Base-by-base conservation (phyloP, 2,888 invertebrate species). In the Rotaria macrura region DNA sequence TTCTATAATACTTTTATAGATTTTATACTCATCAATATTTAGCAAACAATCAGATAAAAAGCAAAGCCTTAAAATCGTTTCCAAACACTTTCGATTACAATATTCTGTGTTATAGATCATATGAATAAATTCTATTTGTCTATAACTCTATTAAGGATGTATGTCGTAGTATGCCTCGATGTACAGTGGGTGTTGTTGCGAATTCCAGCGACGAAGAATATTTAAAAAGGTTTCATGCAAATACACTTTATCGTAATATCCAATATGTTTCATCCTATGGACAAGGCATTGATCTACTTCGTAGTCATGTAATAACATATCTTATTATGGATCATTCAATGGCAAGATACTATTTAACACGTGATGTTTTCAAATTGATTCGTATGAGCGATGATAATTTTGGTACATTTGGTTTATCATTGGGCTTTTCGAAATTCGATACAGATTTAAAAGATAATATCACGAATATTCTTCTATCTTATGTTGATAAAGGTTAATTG, bases 361-460 rank as follows among this genome's bases (percentile, higher is more conserved):
- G 79, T 38, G 79, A 79, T 43, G 43, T 79, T 43, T 43, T 17
- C 5, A 79, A 79, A 43, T 79, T 43, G 34, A 79, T 79, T 79
- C 79, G 79, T 43, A 79, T 79, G 12, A 79, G 43, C 43, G 79
- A 38, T 12, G 79, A 79, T 79, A 79, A 79, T n/a, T 79, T 43
- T 43, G 79, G 79, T 43, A 38, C 79, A 79, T 79, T 79, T 43
- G 79, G 79, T 79, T 40, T 79, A 43, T 79, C 79, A 79, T 79
- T 79, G 12, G 79, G 43, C 20, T 79, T 79, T 79, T 79, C 79
- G 12, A 79, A 79, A 79, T 43, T 43, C n/a, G 79, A 79, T n/a
- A 43, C n/a, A 12, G 79, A 79, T 14, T 79, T 79, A 43, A 79
- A 79, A 79, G 43, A 79, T n/a, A 79, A 43, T 79, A 79, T 79